Base-by-base conservation (phyloP, 2,113 vertebrate species). In the Eptatretus burgeri region DNA sequence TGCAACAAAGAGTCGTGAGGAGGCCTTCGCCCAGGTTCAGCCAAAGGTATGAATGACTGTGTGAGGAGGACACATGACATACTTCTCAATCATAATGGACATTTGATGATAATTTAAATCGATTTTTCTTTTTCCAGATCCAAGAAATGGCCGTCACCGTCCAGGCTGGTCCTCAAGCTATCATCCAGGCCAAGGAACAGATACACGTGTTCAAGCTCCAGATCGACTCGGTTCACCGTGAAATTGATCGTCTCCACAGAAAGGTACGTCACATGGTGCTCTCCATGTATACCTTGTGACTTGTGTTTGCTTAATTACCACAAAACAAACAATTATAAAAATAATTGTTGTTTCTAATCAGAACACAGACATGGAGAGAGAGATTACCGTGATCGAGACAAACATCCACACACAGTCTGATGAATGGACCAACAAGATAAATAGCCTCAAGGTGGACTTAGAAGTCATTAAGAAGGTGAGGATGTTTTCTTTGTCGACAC, bases 381-480 rank as follows among this genome's bases (percentile, higher is more conserved):
- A 67, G 13, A 53, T 63, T 2, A 68, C 68, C 14, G 72, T 75
- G 63, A 69, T 73, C 7, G 74, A 74, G 53, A 51, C 63, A 63
- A 67, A 69, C 66, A 64, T 68, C 65, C 70, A 66, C 67, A 71
- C 71, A 20, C 71, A 73, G 66, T 70, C 51, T 53, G 69, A 78
- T 49, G 69, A 69, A n/a, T 75, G 74, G 68, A 67, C 71, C 67
- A 73, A 76, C 5, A 69, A 72, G 16, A 10, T 70, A 1, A 5
- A 67, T 50, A 52, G 66, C 53, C 74, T 69, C 27, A 72, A 70
- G 66, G 63, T 69, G 53, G 75, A 76, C 69, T 72, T 76, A 66
- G 70, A 76, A 69, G 72, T 73, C 68, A 71, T 74, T 53, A 73
- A 70, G 71, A 76, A 72, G 69, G 65, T 72, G 68, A 60, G 56